phyloP scores from a whole-genome alignment of 2,797 vertebrate genomes.

The Melanotaenia nigrans region DNA sequence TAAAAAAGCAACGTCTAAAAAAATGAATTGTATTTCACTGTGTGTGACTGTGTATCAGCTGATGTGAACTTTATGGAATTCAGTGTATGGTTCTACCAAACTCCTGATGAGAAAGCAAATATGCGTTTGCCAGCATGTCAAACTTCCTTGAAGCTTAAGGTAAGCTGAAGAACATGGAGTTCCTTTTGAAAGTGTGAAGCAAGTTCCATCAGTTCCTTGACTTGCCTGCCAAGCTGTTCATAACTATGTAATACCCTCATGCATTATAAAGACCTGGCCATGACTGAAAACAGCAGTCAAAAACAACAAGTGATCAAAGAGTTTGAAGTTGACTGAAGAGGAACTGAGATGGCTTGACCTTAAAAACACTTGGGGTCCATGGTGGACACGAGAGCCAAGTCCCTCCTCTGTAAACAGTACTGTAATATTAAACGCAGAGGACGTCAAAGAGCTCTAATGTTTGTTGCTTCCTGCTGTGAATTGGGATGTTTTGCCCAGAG shows the following conservation, averaged over 20 bases:
- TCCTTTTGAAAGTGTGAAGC: slow-evolving; percentile 58
- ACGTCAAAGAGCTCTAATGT: slow-evolving; percentile 75
- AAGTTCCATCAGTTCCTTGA: slow-evolving; percentile 62
- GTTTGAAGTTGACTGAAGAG: slow-evolving; percentile 74
- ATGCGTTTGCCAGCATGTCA: not conserved
- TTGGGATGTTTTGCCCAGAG: slow-evolving; percentile 76
- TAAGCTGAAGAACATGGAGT: slow-evolving; percentile 48
- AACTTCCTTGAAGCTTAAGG: slow-evolving; percentile 49
- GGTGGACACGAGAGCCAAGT: slow-evolving; percentile 58
- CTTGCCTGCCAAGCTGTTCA: slow-evolving; percentile 76
- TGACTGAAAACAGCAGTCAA: slow-evolving; percentile 75
- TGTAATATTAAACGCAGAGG: slow-evolving; percentile 84
- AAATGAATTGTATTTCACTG: slow-evolving; percentile 12
- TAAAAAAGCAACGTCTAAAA: not conserved
- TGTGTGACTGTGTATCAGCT: not conserved
- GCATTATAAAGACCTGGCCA: slow-evolving; percentile 77
- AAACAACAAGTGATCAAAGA: slow-evolving; percentile 80
- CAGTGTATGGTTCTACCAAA: not conserved
- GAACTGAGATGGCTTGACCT: slow-evolving; percentile 80
- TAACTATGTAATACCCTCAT: slow-evolving; percentile 79
- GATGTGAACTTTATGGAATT: slow-evolving; percentile 9
- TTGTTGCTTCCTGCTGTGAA: slow-evolving; percentile 69
- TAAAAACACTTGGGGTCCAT: slow-evolving; percentile 77
- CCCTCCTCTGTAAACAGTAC: slow-evolving; percentile 79
- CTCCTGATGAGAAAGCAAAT: not conserved